Base-by-base conservation (phyloP, 1,140 invertebrate genomes). In the Ips typographus region DNA sequence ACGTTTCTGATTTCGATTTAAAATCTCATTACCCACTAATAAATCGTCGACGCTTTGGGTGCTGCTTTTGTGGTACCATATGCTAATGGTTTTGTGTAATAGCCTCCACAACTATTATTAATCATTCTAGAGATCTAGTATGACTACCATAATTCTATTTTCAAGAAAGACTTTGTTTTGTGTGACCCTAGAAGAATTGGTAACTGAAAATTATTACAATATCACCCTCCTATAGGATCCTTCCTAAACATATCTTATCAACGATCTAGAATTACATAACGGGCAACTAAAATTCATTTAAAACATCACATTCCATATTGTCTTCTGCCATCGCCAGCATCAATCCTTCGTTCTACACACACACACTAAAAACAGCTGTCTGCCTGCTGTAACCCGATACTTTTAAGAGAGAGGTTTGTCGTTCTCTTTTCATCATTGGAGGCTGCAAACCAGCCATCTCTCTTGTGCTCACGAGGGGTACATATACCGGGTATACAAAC, bases 331-430 rank as follows among this genome's bases (percentile, higher is more conserved):
- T 65, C 56, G 51, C 40, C 47, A 74, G 36, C 68, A 75, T 74
- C 74, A 74, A 75, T 75, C 72, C 74, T 72, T 72, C 69, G 61
- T 75, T 74, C 74, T 73, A 71, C 73, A 67, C 62, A 65, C 71
- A 74, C 65, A 55, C 44, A 65, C 62, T 77, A 75, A 78, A 78
- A 79, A 77, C 77, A 79, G 77, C 77, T 79, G 77, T 77, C 77
- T 77, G 74, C 75, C 69, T 69, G 67, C 5, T 73, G 77, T 74
- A 79, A 79, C 75, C 72, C 70, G 77, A 79, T 79, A 79, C 77
- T 79, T 79, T 79, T 77, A 76, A 79, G 76, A 79, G 77, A 22
- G 22, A 71, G 66, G 52, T 51, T 58, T 63, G 51, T 77, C 76
- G 71, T 65, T 61, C 56, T 77, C 73, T 57, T 40, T 57, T 72